Conservation (phyloP, 2,113 vertebrate species). For the Passer domesticus region DNA sequence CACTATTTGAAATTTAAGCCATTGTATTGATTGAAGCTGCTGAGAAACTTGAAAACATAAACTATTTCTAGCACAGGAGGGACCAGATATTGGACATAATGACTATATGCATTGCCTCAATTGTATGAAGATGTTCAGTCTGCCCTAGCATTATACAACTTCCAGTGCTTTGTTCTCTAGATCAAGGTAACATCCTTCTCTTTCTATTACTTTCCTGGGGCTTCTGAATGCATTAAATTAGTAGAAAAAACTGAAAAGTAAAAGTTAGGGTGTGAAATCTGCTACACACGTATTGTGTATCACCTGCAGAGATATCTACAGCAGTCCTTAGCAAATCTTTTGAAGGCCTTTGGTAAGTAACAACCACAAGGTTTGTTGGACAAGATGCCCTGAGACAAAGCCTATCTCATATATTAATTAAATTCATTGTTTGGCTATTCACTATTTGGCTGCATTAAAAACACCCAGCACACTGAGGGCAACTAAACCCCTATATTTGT, state of each 20-base stretch:
- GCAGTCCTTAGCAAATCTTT: not conserved
- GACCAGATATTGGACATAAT: not conserved
- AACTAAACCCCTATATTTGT: not conserved
- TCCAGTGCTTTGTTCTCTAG: not conserved
- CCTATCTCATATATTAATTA: slow-evolving; percentile 26
- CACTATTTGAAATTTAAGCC: not conserved
- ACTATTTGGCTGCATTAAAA: not conserved
- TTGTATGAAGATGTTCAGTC: not conserved
- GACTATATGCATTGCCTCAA: not conserved
- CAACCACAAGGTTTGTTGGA: slow-evolving; percentile 1
- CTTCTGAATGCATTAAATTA: not conserved
- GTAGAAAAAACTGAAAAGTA: not conserved
- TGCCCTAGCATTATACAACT: not conserved
- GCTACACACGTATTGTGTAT: not conserved
- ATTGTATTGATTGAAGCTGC: not conserved
- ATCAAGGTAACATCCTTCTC: not conserved
- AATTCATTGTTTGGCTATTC: not conserved
- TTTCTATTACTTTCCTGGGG: not conserved
- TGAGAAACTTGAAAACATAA: not conserved
- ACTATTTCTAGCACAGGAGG: not conserved
- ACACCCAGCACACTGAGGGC: not conserved
- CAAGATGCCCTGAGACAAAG: slow-evolving; percentile 7
- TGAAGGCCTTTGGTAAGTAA: not conserved
- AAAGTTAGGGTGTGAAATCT: not conserved
- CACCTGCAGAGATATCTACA: not conserved